Conservation (phyloP, 2,797 vertebrate species). For the Mycteria americana region DNA sequence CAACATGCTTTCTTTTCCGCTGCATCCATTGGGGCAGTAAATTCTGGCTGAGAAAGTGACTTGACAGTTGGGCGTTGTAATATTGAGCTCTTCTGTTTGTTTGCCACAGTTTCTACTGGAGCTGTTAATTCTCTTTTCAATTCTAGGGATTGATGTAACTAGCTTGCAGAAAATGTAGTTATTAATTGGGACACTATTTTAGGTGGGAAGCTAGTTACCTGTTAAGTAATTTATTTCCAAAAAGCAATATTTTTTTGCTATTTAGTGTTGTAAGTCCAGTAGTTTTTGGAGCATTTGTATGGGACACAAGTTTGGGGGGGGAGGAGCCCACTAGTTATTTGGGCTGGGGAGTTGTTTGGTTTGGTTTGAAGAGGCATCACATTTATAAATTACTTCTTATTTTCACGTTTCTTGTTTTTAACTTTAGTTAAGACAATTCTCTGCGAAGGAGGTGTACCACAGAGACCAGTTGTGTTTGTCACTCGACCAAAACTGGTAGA, state of each 20-base stretch:
- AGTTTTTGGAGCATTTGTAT: not conserved
- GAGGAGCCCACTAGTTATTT: not conserved
- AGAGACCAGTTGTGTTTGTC: slow-evolving; percentile 94
- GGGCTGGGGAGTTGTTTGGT: not conserved
- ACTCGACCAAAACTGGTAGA: slow-evolving; percentile 82
- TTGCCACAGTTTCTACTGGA: not conserved
- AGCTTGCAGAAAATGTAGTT: not conserved
- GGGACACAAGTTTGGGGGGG: no score
- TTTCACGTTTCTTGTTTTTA: not conserved
- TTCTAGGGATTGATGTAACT: not conserved
- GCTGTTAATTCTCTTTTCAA: not conserved
- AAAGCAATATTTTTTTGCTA: not conserved
- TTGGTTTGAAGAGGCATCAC: not conserved
- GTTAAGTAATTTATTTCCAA: not conserved
- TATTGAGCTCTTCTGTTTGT: not conserved
- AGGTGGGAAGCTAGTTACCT: not conserved
- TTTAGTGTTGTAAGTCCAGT: not conserved
- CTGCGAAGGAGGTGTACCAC: slow-evolving; percentile 93
- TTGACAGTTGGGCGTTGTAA: not conserved
- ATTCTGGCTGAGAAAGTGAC: not conserved
- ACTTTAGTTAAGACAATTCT: slow-evolving; percentile 81
- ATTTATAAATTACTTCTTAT: not conserved
- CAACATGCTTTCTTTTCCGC: not conserved
- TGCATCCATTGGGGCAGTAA: fast-evolving
- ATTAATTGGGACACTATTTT: not conserved